Percentiles rank a stretch among this genome's conserved stretches.
phyloP scores from a whole-genome alignment of 2,888 invertebrate species.

The Watsonalla cultraria region DNA sequence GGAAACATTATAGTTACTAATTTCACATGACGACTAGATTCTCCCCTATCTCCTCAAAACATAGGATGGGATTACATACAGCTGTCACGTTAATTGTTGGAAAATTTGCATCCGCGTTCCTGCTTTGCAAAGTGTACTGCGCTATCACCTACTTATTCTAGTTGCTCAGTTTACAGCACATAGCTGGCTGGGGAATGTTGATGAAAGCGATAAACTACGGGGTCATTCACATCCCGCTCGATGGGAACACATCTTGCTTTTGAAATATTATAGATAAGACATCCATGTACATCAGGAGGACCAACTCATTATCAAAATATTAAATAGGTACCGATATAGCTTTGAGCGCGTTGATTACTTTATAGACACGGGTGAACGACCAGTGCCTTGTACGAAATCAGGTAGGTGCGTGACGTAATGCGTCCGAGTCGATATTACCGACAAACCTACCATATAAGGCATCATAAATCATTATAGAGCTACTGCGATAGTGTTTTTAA shows the following conservation, averaged over 20 bases:
- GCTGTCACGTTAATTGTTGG: slow-evolving; percentile 5
- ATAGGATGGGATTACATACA: too few relatives aligned
- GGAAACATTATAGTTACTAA: too few relatives aligned
- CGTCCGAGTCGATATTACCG: slow-evolving; percentile 3
- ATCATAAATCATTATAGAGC: too few relatives aligned
- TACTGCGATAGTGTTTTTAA: too few relatives aligned
- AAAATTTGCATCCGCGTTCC: slow-evolving; percentile 14
- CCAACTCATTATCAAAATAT: slow-evolving; percentile 16
- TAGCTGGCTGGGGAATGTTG: slow-evolving; percentile 41
- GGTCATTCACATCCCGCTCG: slow-evolving; percentile 49
- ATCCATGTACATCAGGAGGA: not conserved
- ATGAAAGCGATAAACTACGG: slow-evolving; percentile 49
- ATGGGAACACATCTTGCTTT: slow-evolving; percentile 25
- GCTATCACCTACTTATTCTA: slow-evolving; percentile 32
- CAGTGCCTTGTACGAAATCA: slow-evolving; percentile 41
- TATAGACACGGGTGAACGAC: slow-evolving; percentile 52
- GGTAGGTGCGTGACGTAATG: slow-evolving; percentile 37
- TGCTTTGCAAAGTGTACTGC: slow-evolving; percentile 16
- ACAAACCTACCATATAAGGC: not conserved
- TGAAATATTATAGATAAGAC: not conserved
- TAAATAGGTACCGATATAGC: not conserved
- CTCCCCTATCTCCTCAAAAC: too few relatives aligned
- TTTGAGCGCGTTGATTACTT: slow-evolving; percentile 24
- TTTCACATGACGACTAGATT: too few relatives aligned
- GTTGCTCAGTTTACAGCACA: slow-evolving; percentile 12